These are phyloP conservation scores for Eptesicus fuscus DNA, from an alignment of 2,113 vertebrate species.

Conservation along the genomic window DNA sequence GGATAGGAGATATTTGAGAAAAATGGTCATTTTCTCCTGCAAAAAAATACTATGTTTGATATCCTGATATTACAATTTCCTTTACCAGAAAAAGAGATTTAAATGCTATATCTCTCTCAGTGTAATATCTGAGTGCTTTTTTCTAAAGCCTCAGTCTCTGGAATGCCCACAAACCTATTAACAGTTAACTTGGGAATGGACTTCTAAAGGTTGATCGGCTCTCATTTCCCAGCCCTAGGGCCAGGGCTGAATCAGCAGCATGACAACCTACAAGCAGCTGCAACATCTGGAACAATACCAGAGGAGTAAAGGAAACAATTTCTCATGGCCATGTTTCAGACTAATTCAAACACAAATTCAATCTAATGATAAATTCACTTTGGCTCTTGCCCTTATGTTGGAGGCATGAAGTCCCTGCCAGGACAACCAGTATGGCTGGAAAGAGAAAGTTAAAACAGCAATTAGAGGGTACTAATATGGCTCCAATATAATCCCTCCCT, in stretches of 20 bases:
- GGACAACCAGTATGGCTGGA: constrained; percentile 7
- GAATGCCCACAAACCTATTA: not conserved
- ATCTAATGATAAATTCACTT: constrained; percentile 45
- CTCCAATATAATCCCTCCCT: constrained; percentile 5
- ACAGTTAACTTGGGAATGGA: not conserved
- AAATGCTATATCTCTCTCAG: not conserved
- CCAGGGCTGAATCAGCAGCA: not conserved
- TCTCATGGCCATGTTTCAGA: constrained; percentile 9
- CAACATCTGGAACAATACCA: constrained; percentile 48
- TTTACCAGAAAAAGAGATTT: not conserved
- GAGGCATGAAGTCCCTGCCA: constrained; percentile 28
- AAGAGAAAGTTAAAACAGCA: constrained; percentile 55
- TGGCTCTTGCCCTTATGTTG: constrained; percentile 35
- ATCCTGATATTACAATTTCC: not conserved
- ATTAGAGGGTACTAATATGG: constrained; percentile 42
- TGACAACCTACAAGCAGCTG: not conserved
- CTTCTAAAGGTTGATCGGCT: not conserved
- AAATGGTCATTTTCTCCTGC: not conserved
- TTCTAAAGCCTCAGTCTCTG: not conserved
- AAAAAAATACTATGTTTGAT: not conserved
- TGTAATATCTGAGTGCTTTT: not conserved
- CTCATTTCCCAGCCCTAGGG: not conserved
- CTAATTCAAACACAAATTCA: constrained; percentile 52
- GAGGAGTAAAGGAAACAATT: constrained; percentile 35
- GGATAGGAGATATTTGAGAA: not conserved